Base-by-base conservation (phyloP, 2,113 vertebrate species). In the Tachuris rubrigastra region DNA sequence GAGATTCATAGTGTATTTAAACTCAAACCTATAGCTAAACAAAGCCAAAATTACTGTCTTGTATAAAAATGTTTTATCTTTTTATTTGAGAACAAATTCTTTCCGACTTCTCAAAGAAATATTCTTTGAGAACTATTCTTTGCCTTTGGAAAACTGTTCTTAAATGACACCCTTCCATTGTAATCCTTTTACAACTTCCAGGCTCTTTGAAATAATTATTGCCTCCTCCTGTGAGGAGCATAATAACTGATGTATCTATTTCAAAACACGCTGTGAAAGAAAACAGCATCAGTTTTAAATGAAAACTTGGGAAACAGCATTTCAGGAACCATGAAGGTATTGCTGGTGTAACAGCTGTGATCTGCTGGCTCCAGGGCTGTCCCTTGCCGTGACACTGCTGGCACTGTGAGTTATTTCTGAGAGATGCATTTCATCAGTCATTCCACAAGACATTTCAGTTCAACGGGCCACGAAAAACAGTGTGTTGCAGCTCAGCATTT, bases 151-250 rank as follows among this genome's bases (percentile, higher is more conserved):
- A 91, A 89, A 58, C n/a, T 41, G 28, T 65, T 91, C 71, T 27
- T 72, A 94, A 87, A 89, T 92, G 75, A 91, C 62, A 93, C 66
- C 73, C 39, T 91, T 71, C 89, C 67, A 60, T 31, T 92, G 41
- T 76, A 62, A 77, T 90, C 72, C 60, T 77, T 53, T 63, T 84
- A 67, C 80, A 91, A 47, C 83, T 89, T 82, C 6, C 87, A 91
- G 37, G 62, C 49, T 87, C n/a, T 56, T 56, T 39, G 46, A 76
- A 90, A 69, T 79, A 77, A 83, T 63, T 62, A 92, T 19, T 91
- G 67, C 85, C 49, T 76, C 28, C 21, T 23, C 7, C 62, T 53
- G 39, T 25, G 33, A 52, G 24, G 46, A 87, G 66, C 19, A 20
- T 80, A 72, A 18, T 84, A 95, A 89, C 89, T 63, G 85, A 91